Conservation (phyloP, 2,888 invertebrate genomes). For the Tetropium fuscum region DNA sequence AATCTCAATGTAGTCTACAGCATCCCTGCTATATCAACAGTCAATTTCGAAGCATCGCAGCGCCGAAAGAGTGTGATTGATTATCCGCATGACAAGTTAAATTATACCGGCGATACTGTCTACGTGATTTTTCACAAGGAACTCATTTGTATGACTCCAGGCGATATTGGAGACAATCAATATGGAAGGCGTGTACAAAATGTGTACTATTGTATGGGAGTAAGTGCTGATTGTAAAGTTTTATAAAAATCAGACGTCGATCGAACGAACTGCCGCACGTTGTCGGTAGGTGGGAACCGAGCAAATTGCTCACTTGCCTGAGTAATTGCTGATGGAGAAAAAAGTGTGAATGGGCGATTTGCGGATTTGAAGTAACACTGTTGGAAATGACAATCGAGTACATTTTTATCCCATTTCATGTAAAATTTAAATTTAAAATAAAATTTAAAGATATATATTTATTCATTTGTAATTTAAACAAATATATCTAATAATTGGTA, state of each 20-base stretch:
- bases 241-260: neutral
- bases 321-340: slow-evolving; percentile 7
- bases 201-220: neutral
- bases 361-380: no score
- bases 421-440: no score
- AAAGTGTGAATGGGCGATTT: slow-evolving; percentile 1
- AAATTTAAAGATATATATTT: no score
- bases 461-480: no score
- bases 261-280: neutral
- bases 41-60: no score
- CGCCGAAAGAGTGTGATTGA: slow-evolving; percentile 3
- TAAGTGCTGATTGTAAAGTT: slow-evolving; percentile 6
- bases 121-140: slow-evolving; percentile 8
- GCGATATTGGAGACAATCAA: slow-evolving; percentile 5
- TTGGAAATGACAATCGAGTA: no score
- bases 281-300: neutral
- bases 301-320: slow-evolving; percentile 11
- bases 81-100: slow-evolving; percentile 1
- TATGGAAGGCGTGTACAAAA: slow-evolving; percentile 1
- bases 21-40: no score
- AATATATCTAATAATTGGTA: no score
- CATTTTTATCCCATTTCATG: no score
- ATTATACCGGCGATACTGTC: slow-evolving; percentile 2
- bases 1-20: no score
- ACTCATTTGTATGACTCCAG: slow-evolving; percentile 9